These are phyloP conservation scores for Sanderia malayensis DNA, from an alignment of 30 jellyfish, hydroid and myxozoan genomes.

Conservation along the genomic window DNA sequence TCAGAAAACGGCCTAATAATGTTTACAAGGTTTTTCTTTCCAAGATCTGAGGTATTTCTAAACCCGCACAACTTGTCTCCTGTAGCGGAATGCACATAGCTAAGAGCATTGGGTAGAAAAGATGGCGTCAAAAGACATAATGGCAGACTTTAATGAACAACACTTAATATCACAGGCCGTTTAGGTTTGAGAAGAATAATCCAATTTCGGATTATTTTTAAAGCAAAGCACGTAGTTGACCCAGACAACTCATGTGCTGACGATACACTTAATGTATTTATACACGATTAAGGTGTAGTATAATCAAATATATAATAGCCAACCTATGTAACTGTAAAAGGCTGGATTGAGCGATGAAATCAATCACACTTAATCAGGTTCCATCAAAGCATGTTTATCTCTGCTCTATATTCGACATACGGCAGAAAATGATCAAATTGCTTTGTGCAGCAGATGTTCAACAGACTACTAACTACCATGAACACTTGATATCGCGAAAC, in stretches of 20 bases:
- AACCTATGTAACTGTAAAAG: not conserved
- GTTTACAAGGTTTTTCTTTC: not conserved
- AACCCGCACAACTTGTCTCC: not conserved
- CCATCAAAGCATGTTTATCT: not conserved
- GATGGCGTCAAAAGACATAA: not conserved
- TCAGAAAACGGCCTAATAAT: too few species aligned
- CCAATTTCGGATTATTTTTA: constrained; percentile 1
- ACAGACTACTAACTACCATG: too few species aligned
- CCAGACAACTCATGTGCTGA: not conserved
- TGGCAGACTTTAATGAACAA: not conserved
- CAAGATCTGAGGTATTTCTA: not conserved
- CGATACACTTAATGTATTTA: not conserved
- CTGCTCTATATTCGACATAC: too few species aligned
- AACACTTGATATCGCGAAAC: too few species aligned
- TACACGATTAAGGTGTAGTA: not conserved
- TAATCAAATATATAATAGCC: not conserved
- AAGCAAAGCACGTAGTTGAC: not conserved
- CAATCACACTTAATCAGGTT: not conserved
- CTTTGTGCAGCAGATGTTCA: too few species aligned
- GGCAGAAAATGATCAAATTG: too few species aligned
- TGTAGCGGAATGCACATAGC: not conserved
- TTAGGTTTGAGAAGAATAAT: not conserved
- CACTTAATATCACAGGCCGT: not conserved
- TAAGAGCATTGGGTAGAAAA: not conserved
- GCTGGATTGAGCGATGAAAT: not conserved